phyloP scores from a whole-genome alignment of 2,888 invertebrate species.

The Cremastinae sp. region DNA sequence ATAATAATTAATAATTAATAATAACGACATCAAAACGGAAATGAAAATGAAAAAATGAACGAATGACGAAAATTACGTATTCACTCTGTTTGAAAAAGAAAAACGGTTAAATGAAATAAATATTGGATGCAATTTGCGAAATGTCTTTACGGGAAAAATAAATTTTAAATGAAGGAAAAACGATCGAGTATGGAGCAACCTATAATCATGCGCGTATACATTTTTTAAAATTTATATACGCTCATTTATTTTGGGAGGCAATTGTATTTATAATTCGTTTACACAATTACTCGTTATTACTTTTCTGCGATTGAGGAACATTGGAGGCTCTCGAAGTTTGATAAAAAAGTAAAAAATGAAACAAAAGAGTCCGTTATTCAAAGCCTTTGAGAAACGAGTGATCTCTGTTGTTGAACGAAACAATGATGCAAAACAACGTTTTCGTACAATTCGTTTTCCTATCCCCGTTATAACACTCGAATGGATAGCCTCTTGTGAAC shows the following conservation, averaged over 20 bases:
- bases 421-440: not conserved
- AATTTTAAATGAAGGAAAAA: slow-evolving; percentile 1
- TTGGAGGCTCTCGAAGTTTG: slow-evolving; percentile 48
- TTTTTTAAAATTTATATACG: not conserved
- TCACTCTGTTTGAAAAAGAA: not conserved
- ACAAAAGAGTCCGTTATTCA: not conserved
- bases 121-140: not conserved
- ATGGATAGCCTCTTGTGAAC: slow-evolving; percentile 37
- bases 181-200: slow-evolving; percentile 26
- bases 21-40: too few species aligned
- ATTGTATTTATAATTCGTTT: not conserved
- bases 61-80: slow-evolving; percentile 1
- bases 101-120: slow-evolving; percentile 17
- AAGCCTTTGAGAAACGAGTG: not conserved
- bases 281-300: slow-evolving; percentile 1
- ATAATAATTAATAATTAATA: too few species aligned
- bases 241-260: slow-evolving; percentile 15
- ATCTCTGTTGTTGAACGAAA: slow-evolving; percentile 7
- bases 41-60: slow-evolving; percentile 8
- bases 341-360: slow-evolving; percentile 13
- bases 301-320: slow-evolving; percentile 37
- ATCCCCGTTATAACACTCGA: slow-evolving; percentile 19
- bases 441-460: not conserved
- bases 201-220: not conserved
- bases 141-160: not conserved